Evolutionary conservation across 2,113 vertebrate genomes (phyloP).

Genomic region (Podilymbus podiceps): DNA sequence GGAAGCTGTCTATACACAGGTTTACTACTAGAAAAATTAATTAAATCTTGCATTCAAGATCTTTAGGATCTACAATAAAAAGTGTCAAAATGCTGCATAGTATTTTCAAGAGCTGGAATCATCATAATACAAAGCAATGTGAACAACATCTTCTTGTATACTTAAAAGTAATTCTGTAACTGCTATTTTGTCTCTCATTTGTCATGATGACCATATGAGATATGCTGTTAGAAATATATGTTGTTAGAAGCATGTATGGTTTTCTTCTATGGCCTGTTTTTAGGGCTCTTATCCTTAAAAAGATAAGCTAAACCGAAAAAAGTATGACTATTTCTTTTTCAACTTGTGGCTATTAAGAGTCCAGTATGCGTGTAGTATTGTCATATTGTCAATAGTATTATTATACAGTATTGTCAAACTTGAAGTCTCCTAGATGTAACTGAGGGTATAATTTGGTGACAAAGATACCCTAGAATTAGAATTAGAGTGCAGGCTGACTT

Average conservation of each 20-base stretch:
- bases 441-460: neutral
- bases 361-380: neutral
- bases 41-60: neutral
- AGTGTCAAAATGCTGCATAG: neutral
- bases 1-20: accelerated
- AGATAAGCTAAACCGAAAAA: neutral
- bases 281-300: neutral
- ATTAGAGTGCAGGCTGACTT: neutral
- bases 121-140: neutral
- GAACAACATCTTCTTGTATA: neutral
- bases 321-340: neutral
- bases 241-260: neutral
- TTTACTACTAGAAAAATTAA: neutral
- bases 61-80: neutral
- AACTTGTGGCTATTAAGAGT: neutral
- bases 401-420: neutral
- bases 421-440: neutral
- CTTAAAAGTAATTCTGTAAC: neutral
- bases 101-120: neutral
- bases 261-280: neutral
- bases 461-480: neutral
- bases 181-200: neutral
- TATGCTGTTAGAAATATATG: neutral
- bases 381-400: no score
- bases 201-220: neutral